Base-by-base conservation (phyloP, 2,888 invertebrate species). In the Stegana nigrithorax region DNA sequence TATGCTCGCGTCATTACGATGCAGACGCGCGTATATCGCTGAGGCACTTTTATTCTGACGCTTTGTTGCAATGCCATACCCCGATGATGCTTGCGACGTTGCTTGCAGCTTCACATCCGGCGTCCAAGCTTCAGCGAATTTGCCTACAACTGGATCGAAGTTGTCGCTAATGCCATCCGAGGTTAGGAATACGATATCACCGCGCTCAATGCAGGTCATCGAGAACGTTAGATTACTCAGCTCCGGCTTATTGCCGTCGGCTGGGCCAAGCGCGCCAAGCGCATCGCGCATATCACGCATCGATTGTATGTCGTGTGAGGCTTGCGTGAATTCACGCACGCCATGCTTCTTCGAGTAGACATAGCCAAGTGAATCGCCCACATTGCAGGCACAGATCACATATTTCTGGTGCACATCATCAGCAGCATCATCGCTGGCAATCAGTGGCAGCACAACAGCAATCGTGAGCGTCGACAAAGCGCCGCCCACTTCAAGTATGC, bases 141-240 rank as follows among this genome's bases (percentile, higher is more conserved):
- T 93, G 26, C 95, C 95, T 62, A 96, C 95, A 27, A 95, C 95
- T 0, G 95, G 95, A 86, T 96, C 95, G 76, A 95, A 94, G 84
- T 96, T 96, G 82, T 96, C 95, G 5, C 94, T 93, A 29, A 96
- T 90, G 6, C 95, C 95, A 80, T 96, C 95, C n/a, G 93, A 93
- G 1, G 95, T 94, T 14, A 96, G 88, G 83, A 95, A 92, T 25
- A 96, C 91, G 65, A 96, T 91, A 81, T 96, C 95, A 8, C 92
- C 94, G 51, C 88, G 87, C 72, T 93, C 92, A 7, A 93, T 88
- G 64, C 92, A 90, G 1, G 93, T 94, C 88, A 95, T 89, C 0
- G 93, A 92, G 68, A 94, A 89, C 0, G 95, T 96, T 56, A 96
- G 88, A 84, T 96, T 96, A 79, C 93, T 92, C 47, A 96, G 87